These are phyloP conservation scores for Ianthella basta DNA, from an alignment of 37 sponge, comb jelly and placozoan species.

Conservation along the genomic window DNA sequence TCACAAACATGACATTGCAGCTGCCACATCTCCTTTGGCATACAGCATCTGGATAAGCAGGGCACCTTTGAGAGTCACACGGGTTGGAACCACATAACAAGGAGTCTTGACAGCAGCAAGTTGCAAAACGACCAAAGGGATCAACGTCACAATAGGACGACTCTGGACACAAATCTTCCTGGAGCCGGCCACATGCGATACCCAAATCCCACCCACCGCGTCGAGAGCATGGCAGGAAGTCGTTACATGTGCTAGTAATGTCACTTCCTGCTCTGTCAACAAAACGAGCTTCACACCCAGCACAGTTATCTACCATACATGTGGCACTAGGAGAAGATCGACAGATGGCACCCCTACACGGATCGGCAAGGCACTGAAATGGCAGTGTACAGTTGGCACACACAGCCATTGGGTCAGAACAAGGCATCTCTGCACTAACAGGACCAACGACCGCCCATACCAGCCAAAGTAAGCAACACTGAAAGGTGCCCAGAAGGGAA, in stretches of 20 bases:
- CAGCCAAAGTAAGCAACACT: too few relatives aligned
- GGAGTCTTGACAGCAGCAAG: conserved; percentile 4
- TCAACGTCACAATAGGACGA: conserved; percentile 13
- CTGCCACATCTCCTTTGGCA: conserved; percentile 17
- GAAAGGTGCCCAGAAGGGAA: too few relatives aligned
- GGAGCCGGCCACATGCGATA: not conserved
- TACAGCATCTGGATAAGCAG: conserved; percentile 26
- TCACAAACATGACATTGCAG: not conserved
- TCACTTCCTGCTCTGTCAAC: not conserved
- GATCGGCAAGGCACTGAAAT: not conserved
- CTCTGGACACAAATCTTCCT: conserved; percentile 2
- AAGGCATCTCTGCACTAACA: not conserved
- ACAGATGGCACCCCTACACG: conserved; percentile 3
- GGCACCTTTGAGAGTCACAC: not conserved
- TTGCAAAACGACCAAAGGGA: conserved; percentile 22
- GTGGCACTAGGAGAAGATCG: conserved; percentile 23
- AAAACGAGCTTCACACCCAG: conserved; percentile 22
- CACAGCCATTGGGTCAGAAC: conserved; percentile 15
- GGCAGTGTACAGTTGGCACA: conserved; percentile 30
- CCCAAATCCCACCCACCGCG: not conserved
- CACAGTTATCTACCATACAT: conserved; percentile 26
- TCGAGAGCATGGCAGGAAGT: not conserved
- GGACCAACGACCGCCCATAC: not conserved
- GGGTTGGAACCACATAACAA: not conserved
- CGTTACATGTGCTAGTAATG: conserved; percentile 14